A percentile compares a stretch with the other conserved stretches of the same genome.
phyloP scores from a whole-genome alignment of 1,140 invertebrate species.

The Hetaerina americana region DNA sequence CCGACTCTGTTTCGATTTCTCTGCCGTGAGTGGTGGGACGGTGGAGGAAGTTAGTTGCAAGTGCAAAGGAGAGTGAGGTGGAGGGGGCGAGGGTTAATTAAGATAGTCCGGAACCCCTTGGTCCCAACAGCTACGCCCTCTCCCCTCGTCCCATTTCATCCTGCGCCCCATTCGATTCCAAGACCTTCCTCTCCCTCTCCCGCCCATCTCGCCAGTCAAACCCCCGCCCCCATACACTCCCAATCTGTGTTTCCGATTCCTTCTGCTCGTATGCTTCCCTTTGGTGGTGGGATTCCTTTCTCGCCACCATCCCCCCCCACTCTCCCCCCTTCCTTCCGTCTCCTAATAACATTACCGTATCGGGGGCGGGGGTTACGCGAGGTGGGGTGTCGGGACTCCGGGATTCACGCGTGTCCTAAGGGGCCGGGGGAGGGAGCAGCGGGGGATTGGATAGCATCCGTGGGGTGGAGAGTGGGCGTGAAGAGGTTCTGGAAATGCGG shows the following conservation, averaged over 20 bases:
- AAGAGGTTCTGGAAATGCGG: background rate
- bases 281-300: background rate
- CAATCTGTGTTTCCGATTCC: background rate
- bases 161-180: background rate
- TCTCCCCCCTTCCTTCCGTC: background rate
- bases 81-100: background rate
- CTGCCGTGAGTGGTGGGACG: too few species aligned
- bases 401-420: too few species aligned
- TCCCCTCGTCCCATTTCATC: background rate
- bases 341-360: conserved; percentile 1
- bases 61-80: too few species aligned
- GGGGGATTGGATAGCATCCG: too few species aligned
- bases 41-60: too few species aligned
- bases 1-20: background rate
- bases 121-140: too few species aligned
- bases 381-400: too few species aligned
- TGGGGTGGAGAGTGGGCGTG: too few species aligned
- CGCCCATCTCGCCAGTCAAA: background rate
- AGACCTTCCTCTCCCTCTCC: background rate
- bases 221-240: background rate
- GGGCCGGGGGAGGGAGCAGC: background rate
- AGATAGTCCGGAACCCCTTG: too few species aligned
- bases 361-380: background rate
- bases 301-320: background rate
- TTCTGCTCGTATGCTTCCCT: background rate